These are phyloP conservation scores for Synanceia verrucosa DNA, from an alignment of 2,797 vertebrate species.

Conservation along the genomic window DNA sequence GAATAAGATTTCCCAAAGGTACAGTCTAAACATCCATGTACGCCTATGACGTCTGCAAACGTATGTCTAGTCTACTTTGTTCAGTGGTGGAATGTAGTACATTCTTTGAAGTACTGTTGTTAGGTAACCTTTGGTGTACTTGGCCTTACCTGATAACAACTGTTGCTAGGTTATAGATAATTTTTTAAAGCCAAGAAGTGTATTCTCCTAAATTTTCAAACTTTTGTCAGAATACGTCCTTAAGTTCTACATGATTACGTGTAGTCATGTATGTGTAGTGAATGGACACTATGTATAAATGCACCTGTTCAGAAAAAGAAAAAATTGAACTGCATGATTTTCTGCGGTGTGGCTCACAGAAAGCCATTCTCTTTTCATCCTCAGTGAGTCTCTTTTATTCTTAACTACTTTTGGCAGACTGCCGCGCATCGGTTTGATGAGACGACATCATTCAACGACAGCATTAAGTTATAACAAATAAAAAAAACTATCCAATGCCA, in stretches of 20 bases:
- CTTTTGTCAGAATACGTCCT: neutral
- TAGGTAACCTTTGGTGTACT: neutral
- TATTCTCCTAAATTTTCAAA: neutral
- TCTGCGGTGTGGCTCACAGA: neutral
- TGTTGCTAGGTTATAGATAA: no score
- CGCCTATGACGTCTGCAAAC: no score
- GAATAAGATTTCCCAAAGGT: neutral
- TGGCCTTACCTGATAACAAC: no score
- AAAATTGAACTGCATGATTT: neutral
- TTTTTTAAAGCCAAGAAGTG: neutral
- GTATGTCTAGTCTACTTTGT: neutral
- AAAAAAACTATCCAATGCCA: conserved; percentile 16
- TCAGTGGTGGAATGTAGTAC: neutral
- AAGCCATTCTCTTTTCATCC: neutral
- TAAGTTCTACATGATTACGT: neutral
- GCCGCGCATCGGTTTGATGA: conserved; percentile 24
- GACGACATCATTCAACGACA: conserved; percentile 17
- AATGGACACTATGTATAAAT: neutral
- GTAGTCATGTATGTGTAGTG: neutral
- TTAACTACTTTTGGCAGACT: neutral
- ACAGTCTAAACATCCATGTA: conserved; percentile 12
- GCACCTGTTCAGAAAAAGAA: conserved; percentile 4
- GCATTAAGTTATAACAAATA: conserved; percentile 24
- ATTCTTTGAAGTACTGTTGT: neutral
- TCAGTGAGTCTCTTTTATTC: conserved; percentile 3